Evolutionary conservation across 2,113 vertebrate species (phyloP).

Genomic region (Ameiurus melas): DNA sequence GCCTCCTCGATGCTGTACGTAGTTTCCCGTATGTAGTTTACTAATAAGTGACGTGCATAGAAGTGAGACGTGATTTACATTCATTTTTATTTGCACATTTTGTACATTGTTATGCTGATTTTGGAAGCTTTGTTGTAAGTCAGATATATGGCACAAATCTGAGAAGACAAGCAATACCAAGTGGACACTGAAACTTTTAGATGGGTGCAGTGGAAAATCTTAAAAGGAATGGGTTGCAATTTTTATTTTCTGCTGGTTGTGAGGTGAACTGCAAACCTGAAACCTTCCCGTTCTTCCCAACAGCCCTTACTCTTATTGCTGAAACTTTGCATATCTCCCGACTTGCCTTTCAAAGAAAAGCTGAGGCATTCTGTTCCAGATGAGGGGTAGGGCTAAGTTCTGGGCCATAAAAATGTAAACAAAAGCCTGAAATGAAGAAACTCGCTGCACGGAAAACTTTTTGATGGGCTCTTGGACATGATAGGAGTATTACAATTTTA

Average conservation of each 20-base stretch:
- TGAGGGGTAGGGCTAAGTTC: neutral
- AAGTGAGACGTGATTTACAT: neutral
- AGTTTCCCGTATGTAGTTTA: neutral
- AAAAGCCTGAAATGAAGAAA: neutral
- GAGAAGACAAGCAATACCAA: neutral
- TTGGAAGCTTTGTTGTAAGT: neutral
- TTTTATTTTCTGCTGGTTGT: neutral
- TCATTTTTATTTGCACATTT: conserved; percentile 12
- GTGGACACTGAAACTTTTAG: neutral
- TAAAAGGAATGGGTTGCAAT: neutral
- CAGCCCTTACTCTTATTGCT: neutral
- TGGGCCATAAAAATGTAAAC: neutral
- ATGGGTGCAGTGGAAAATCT: neutral
- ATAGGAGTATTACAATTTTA: neutral
- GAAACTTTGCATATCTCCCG: neutral
- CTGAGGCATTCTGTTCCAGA: neutral
- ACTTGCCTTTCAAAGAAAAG: neutral
- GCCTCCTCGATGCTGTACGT: neutral
- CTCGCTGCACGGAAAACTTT: neutral
- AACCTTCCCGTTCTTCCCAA: neutral
- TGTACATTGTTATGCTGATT: neutral
- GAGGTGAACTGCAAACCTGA: neutral
- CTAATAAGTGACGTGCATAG: too few species aligned
- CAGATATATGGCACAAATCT: neutral
- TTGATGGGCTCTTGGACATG: neutral